Evolutionary conservation across 2,113 vertebrate species (phyloP), one percentile per base, ranked within the genome.

Genomic region (Platichthys stellatus): DNA sequence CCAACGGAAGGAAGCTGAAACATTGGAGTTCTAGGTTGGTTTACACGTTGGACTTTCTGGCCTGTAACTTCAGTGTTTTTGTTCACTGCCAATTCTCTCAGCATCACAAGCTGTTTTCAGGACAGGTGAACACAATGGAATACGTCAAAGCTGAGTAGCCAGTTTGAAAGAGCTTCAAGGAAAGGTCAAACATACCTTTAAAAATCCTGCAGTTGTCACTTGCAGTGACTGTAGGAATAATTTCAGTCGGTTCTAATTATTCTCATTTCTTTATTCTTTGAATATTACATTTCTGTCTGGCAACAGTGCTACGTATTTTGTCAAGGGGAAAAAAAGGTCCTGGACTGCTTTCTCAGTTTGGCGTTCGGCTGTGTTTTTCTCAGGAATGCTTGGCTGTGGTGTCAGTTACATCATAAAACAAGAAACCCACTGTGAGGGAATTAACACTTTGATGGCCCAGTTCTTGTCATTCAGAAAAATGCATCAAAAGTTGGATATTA

Each of bases 361-460:
- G 69, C 72, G 57, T 69, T 63, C 6, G 0, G 63, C 60, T 64
- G 68, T 75, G 75, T 69, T 59, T 76, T 78, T 87, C 72, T 80
- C 51, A 79, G 85, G 84, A 93, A 92, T 91, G 88, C 74, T 67
- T 77, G 61, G 31, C 62, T 18, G 47, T 59, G 74, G 88, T 84
- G 68, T 89, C 62, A 26, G 74, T 91, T 92, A 84, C 91, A 87
- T 85, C 74, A 84, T 71, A 63, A 63, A 78, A 90, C 85, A 91
- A 91, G 18, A 81, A 80, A 69, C 13, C 70, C 80, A 80, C 83
- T 91, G 81, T 87, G 67, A 60, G 58, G 66, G 74, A 63, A 86
- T 86, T 79, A 78, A 86, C 85, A 85, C 75, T 69, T 23, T 31
- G 26, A 76, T 51, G 82, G 51, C 3, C 59, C n/a, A 31, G 47